phyloP scores from a whole-genome alignment of 2,888 invertebrate species.

The Macrosiphum euphorbiae region DNA sequence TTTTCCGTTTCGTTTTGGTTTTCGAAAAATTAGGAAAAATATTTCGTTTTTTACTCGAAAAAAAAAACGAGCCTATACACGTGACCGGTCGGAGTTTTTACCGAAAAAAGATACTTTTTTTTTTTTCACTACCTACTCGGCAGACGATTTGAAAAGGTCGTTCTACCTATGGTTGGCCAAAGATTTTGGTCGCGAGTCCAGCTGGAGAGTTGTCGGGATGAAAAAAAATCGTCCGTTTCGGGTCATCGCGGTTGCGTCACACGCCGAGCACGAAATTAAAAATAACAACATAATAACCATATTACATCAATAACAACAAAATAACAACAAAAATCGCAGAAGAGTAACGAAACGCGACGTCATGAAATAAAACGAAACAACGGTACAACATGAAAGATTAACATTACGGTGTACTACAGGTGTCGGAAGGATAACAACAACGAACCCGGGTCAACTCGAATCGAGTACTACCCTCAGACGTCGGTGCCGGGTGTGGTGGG shows the following conservation, averaged over 20 bases:
- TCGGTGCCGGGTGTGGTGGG: constrained; percentile 54
- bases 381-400: not conserved
- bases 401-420: not conserved
- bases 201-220: not conserved
- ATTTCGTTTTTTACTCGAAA: not conserved
- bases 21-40: not conserved
- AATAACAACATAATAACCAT: not conserved
- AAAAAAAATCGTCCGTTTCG: constrained; percentile 10
- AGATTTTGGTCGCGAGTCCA: not conserved
- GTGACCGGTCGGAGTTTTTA: constrained; percentile 1
- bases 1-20: constrained; percentile 10
- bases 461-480: not conserved
- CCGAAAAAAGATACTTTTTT: not conserved
- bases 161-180: not conserved
- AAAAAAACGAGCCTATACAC: not conserved
- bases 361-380: not conserved
- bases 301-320: not conserved
- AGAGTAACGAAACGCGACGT: not conserved
- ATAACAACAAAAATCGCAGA: not conserved
- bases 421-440: not conserved
- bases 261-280: not conserved
- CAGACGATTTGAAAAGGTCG: not conserved
- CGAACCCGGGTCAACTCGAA: not conserved
- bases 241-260: not conserved
- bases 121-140: not conserved